phyloP scores from a whole-genome alignment of 2,888 invertebrate genomes.

The Trissoscelio sp. region DNA sequence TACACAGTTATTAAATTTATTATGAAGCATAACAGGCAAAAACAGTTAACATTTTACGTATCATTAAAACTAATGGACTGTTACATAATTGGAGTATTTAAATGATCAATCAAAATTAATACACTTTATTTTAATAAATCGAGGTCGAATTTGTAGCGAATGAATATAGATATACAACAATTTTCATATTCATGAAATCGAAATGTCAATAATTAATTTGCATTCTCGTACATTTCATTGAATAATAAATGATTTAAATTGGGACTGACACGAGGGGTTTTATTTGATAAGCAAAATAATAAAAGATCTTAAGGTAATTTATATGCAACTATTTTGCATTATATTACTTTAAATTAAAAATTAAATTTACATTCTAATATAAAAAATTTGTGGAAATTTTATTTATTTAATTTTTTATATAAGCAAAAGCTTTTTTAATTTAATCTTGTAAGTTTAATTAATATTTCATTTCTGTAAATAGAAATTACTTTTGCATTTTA shows the following conservation, averaged over 20 bases:
- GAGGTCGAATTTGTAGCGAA: neutral
- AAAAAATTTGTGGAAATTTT: too few relatives aligned
- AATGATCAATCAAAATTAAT: neutral
- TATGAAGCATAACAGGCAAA: too few relatives aligned
- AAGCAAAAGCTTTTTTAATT: too few relatives aligned
- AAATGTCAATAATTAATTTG: conserved; percentile 8
- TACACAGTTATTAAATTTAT: too few relatives aligned
- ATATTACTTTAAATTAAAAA: too few relatives aligned
- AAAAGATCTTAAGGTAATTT: too few relatives aligned
- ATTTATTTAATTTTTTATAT: too few relatives aligned
- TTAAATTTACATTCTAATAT: too few relatives aligned
- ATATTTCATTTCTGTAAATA: too few relatives aligned
- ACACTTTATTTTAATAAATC: neutral
- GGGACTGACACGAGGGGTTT: neutral
- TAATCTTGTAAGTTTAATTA: too few relatives aligned
- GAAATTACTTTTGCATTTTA: too few relatives aligned
- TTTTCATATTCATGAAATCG: conserved; percentile 1
- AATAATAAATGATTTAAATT: neutral
- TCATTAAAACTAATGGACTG: neutral
- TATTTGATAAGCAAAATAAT: neutral
- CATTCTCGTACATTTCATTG: neutral
- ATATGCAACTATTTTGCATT: too few relatives aligned
- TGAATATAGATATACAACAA: neutral
- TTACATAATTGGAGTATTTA: neutral
- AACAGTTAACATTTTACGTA: neutral